Base-by-base conservation (phyloP, 2,888 invertebrate species). In the Vesta saturnalis region DNA sequence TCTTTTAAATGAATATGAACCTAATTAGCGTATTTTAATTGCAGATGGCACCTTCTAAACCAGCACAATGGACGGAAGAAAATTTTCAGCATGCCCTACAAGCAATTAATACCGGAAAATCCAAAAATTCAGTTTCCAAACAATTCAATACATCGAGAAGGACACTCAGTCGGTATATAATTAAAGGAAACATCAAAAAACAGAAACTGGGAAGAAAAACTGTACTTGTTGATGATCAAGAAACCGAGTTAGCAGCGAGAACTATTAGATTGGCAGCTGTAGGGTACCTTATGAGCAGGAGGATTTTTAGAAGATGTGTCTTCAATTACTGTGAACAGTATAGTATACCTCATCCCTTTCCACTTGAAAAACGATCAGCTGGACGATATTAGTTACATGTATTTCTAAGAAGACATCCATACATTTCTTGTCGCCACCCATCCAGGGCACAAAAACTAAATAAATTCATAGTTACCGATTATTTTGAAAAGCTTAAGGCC, bases 341-440 rank as follows among this genome's bases (percentile, higher is more conserved):
- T 43, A 43, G 12, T 12, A 43, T 43, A 4, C 12, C 5, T 43
- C 2, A 43, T 12, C 12, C 12, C 2, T 43, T 43, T 43, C 4
- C 5, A 6, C 5, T 43, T 6, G 5, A 4, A 43, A 43, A 43
- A 30, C 30, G 30, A 10, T 30, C 30, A 30, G 30, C 4, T 4
- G 10, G 10, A 30, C 30, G 10, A 30, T 30, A 30, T 30, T 30
- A 10, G 5, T 30, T 30, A 30, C 5, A 4, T 6, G 30, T 10
- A 30, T 30, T 10, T 6, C 30, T 30, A 30, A 6, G 30, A 30
- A 30, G 43, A 43, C 43, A 43, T 43, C 43, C 43, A 6, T 3
- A 43, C 4, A 43, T 43, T 43, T 6, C 1, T 6, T 6, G 4
- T 43, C 43, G 43, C 12, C 4, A 77, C 30, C 4, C 30, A 10